Conservation (phyloP, 2,888 invertebrate species). For the Lobophora halterata region DNA sequence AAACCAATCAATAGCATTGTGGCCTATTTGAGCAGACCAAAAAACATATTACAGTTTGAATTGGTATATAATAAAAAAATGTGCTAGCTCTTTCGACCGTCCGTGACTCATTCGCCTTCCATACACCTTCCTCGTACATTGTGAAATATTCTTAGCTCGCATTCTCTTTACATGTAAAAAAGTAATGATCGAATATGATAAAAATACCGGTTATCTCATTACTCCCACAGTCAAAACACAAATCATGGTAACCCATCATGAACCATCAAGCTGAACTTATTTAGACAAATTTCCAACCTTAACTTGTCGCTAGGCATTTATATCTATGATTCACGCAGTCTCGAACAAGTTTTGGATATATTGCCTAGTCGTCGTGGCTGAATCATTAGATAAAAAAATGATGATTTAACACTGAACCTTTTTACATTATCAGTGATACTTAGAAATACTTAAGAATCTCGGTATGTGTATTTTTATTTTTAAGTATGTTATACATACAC, state of each 20-base stretch:
- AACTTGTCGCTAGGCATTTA: slow-evolving; percentile 44
- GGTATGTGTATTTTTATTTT: too few species aligned
- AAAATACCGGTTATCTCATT: slow-evolving; percentile 25
- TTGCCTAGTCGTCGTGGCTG: slow-evolving; percentile 37
- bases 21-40: slow-evolving; percentile 33
- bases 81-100: slow-evolving; percentile 33
- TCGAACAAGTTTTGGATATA: slow-evolving; percentile 54
- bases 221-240: slow-evolving; percentile 16
- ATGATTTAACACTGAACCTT: slow-evolving; percentile 8
- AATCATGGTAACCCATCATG: slow-evolving; percentile 21
- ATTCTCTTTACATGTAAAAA: slow-evolving; percentile 35
- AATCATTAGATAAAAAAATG: slow-evolving; percentile 28
- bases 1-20: slow-evolving; percentile 33
- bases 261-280: too few species aligned
- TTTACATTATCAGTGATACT: too few species aligned
- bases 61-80: slow-evolving; percentile 62
- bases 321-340: slow-evolving; percentile 30
- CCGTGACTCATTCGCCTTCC: slow-evolving; percentile 52
- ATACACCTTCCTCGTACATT: slow-evolving; percentile 41
- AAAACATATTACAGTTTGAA: slow-evolving; percentile 58
- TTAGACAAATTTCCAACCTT: slow-evolving; percentile 34
- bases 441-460: too few species aligned
- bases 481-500: too few species aligned
- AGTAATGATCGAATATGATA: slow-evolving; percentile 16
- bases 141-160: slow-evolving; percentile 41